Evolutionary conservation across 2,888 invertebrate species (phyloP).

Genomic region (Lymantria monacha): DNA sequence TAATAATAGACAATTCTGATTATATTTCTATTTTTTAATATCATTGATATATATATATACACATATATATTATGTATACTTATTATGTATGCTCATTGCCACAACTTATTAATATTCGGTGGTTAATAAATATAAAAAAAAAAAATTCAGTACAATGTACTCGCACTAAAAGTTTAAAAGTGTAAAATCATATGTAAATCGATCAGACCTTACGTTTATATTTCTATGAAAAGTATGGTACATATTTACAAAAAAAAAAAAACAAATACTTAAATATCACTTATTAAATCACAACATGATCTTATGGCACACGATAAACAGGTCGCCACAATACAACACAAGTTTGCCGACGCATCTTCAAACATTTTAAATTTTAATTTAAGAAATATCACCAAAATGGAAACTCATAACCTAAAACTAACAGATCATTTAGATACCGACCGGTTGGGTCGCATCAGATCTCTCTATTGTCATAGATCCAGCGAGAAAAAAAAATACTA

Average conservation of each 20-base stretch:
- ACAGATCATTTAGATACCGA: conserved; percentile 68
- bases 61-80: conserved; percentile 1
- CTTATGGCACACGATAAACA: conserved; percentile 79
- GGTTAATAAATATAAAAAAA: conserved; percentile 26
- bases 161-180: conserved; percentile 43
- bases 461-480: conserved; percentile 84
- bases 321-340: conserved; percentile 51
- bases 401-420: conserved; percentile 60
- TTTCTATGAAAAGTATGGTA: conserved; percentile 74
- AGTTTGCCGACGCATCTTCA: conserved; percentile 68
- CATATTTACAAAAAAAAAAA: conserved; percentile 80
- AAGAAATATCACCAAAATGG: conserved; percentile 71
- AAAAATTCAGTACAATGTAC: conserved; percentile 27
- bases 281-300: conserved; percentile 80
- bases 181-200: conserved; percentile 53
- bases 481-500: conserved; percentile 71
- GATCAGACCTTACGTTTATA: conserved; percentile 65
- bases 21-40: conserved; percentile 7
- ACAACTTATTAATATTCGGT: conserved; percentile 32
- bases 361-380: conserved; percentile 51
- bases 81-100: conserved; percentile 21
- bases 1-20: conserved; percentile 15
- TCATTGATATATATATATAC: conserved; percentile 22
- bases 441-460: conserved; percentile 75
- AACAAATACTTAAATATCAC: conserved; percentile 82